phyloP scores from a whole-genome alignment of 2,113 vertebrate genomes.

The Delphinus delphis region DNA sequence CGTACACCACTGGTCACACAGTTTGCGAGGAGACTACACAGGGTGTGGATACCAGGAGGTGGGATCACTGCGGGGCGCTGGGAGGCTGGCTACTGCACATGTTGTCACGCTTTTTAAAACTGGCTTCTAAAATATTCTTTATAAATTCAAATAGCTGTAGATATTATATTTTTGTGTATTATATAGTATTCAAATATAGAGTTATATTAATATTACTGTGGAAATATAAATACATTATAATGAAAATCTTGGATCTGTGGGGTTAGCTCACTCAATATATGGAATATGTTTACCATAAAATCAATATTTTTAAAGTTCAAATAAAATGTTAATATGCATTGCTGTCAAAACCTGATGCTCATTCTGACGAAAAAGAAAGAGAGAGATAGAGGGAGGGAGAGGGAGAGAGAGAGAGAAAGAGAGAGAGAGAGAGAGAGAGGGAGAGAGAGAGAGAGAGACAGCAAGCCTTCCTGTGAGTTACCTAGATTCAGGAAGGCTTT shows the following conservation, averaged over 20 bases:
- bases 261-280: not conserved
- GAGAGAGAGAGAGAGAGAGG: not conserved
- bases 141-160: not conserved
- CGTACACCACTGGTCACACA: not conserved
- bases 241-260: not conserved
- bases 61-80: rapidly evolving
- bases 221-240: not conserved
- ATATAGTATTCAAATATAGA: not conserved
- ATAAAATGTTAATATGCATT: not conserved
- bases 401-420: not conserved
- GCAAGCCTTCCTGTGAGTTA: not conserved
- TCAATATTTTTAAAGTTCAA: not conserved
- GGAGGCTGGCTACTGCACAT: rapidly evolving
- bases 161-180: not conserved
- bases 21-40: not conserved
- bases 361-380: not conserved
- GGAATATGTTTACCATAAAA: not conserved
- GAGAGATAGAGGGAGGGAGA: not conserved
- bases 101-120: not conserved
- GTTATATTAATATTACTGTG: not conserved
- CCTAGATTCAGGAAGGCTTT: not conserved
- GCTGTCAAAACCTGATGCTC: not conserved
- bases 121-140: not conserved
- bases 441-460: rapidly evolving
- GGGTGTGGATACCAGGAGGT: rapidly evolving